phyloP scores from a whole-genome alignment of 2,113 vertebrate species.

The Neotoma lepida region DNA sequence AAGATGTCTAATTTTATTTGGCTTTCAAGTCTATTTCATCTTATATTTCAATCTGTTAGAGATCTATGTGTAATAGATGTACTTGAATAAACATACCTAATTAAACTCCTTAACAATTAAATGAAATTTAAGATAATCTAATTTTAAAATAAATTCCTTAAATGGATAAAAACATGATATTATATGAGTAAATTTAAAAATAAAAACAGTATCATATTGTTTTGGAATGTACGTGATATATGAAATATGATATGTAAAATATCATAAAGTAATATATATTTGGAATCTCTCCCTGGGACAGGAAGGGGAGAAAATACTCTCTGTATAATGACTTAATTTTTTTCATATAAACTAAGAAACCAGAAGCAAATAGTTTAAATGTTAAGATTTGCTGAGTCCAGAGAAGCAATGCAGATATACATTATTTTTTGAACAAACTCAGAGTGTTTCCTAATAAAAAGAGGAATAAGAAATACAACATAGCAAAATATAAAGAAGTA shows the following conservation, averaged over 20 bases:
- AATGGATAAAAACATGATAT: neutral
- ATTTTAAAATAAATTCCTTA: constrained; percentile 11
- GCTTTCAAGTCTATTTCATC: neutral
- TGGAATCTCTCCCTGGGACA: neutral
- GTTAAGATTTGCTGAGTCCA: too few relatives aligned
- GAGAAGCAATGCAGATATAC: neutral
- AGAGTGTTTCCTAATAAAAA: neutral
- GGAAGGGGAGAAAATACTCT: neutral
- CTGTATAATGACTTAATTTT: too few relatives aligned
- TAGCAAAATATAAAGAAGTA: neutral
- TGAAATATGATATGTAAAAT: neutral
- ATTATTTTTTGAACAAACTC: neutral
- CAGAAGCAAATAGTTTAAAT: neutral
- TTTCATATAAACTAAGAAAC: neutral
- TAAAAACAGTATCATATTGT: neutral
- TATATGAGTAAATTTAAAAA: neutral
- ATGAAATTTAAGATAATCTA: neutral
- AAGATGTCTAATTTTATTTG: neutral
- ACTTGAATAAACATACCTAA: neutral
- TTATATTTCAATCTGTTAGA: neutral
- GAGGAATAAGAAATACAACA: neutral
- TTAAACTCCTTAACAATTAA: neutral
- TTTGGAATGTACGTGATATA: neutral
- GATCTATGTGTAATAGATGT: neutral
- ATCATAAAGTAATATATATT: neutral